A percentile compares a stretch with the other conserved stretches of the same genome.
phyloP scores from a whole-genome alignment of 2,113 vertebrate genomes.

The Tachycineta bicolor region DNA sequence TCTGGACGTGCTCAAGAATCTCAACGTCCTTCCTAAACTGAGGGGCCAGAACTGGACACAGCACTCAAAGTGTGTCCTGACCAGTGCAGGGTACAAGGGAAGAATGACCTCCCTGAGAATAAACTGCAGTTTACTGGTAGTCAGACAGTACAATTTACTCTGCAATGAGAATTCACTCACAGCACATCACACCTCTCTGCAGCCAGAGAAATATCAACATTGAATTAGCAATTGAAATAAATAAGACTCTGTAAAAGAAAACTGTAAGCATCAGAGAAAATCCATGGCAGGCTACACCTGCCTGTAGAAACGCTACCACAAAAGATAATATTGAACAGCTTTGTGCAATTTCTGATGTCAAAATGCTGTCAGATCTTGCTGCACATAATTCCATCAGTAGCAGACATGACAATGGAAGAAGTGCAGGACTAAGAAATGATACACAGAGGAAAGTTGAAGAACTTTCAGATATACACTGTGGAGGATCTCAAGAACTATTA shows the following conservation, averaged over 20 bases:
- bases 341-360: neutral
- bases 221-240: neutral
- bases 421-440: neutral
- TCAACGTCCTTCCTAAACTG: no score
- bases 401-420: neutral
- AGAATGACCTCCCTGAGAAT: neutral
- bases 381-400: neutral
- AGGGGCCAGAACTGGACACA: no score
- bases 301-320: neutral
- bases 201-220: neutral
- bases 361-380: neutral
- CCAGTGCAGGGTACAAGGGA: no score
- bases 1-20: no score
- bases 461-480: neutral
- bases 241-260: neutral
- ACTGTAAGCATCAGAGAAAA: neutral
- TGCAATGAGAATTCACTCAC: neutral
- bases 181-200: neutral
- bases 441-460: neutral
- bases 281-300: neutral
- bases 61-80: no score
- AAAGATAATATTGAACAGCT: neutral
- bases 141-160: neutral
- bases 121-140: neutral
- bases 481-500: neutral